Base-by-base conservation (phyloP, 1,140 invertebrate genomes). In the Drosophila dunni region DNA sequence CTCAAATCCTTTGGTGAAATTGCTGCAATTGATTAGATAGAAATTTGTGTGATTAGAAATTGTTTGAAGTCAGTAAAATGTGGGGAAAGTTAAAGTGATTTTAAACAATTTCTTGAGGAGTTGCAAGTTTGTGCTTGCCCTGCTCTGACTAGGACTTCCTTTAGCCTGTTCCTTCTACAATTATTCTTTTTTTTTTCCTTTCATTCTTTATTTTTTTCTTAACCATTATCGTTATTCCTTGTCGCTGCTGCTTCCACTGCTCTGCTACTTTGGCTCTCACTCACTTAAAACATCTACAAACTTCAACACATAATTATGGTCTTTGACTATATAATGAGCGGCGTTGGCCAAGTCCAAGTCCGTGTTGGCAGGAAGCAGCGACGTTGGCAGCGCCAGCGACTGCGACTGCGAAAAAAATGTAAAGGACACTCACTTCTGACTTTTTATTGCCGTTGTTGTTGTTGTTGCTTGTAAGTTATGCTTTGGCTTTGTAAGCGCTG, bases 261-360 rank as follows among this genome's bases (percentile, higher is more conserved):
- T 29, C 24, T 29, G 3, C 24, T 29, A 29, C 24, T 51, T 45
- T 20, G 20, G 60, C 57, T 66, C 65, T 74, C 65, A 56, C 67
- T 69, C 63, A 68, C 70, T 78, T 86, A 65, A 78, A 78, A 73
- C 70, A 75, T 81, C 81, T 86, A 86, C 71, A 82, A 88, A 90
- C 85, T 89, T 89, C 84, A 89, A 81, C 85, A 89, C 84, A 90
- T 89, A 89, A 89, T 89, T 89, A 89, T 89, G 85, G 84, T 89
- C 84, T 89, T 89, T 89, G 84, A 90, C 84, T 89, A 81, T 90
- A 89, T 89, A 89, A 89, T 89, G 84, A 89, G 84, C 75, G 76
- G 65, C 84, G 77, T 81, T 79, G 78, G 75, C 78, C 75, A 67
- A 78, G 78, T 72, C 66, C 82, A 67, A 88, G 71, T 70, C 68